Base-by-base conservation (phyloP, 2,797 vertebrate species). In the Antennarius maculatus region DNA sequence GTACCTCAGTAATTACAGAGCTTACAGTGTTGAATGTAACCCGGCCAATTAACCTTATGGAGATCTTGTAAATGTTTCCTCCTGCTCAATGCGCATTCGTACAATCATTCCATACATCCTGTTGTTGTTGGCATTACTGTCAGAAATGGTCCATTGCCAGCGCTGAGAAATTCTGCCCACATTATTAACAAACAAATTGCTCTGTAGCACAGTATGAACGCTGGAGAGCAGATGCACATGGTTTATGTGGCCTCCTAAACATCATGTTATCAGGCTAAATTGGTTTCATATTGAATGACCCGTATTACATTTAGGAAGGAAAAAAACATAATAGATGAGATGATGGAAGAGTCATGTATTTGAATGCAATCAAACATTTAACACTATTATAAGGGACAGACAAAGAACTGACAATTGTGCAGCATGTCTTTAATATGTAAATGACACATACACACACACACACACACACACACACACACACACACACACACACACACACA, bases 241-340 rank as follows among this genome's bases (percentile, higher is more conserved):
- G 79, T 72, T 79, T 71, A 67, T 59, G 51, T 77, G 77, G 79
- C 79, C 79, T 79, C 63, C 74, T 66, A 76, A 81, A 88, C 71
- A 71, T 79, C 56, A 49, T 69, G 61, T 79, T 86, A 87, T 90
- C 84, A 74, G 84, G 51, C 57, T 79, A 88, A 88, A 92, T 91
- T 91, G 86, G 84, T 89, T 81, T 89, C 87, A 88, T 88, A 90
- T 75, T 88, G 82, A 83, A 82, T 72, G 61, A 61, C 52, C 46
- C 47, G 74, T 58, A 80, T 83, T 78, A 58, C 11, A 8, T 74
- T 27, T 37, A 55, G 77, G 77, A 83, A 71, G 83, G 70, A 59
- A 80, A 81, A 80, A 84, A 84, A 86, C 79, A 63, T 58, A 69
- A 79, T 58, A 59, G 72, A 82, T 62, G 57, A 76, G 74, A 77